phyloP scores from a whole-genome alignment of 1,140 invertebrate species.

The Halyomorpha halys region DNA sequence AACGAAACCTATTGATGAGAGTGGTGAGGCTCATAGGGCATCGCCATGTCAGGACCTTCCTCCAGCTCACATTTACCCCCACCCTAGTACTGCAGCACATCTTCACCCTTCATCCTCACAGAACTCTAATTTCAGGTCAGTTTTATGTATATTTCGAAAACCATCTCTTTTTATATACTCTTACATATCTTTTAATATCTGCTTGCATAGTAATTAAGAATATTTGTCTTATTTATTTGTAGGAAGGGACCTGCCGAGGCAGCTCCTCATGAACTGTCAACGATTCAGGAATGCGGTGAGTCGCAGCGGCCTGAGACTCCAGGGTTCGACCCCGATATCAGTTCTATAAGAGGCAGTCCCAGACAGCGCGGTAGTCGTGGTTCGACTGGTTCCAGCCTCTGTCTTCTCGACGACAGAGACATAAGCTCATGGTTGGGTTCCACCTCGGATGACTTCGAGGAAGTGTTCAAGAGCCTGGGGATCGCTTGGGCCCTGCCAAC shows the following conservation, averaged over 20 bases:
- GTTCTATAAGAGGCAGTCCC: not conserved
- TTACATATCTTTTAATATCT: no score
- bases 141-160: no score
- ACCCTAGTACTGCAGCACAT: no score
- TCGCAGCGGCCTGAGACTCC: not conserved
- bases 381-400: not conserved
- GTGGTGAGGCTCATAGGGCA: not conserved
- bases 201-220: no score
- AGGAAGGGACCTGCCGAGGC: no score
- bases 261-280: slow-evolving; percentile 10
- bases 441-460: slow-evolving; percentile 20
- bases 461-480: slow-evolving; percentile 23
- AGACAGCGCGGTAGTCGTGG: not conserved
- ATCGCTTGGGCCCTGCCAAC: slow-evolving; percentile 24
- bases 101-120: no score
- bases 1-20: not conserved
- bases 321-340: not conserved
- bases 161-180: no score
- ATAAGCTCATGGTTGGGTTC: not conserved
- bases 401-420: slow-evolving; percentile 5
- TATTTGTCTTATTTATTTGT: no score
- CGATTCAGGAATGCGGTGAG: not conserved
- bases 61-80: not conserved
- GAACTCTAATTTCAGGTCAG: no score
- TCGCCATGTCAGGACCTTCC: not conserved